These are phyloP conservation scores for Polypterus bichir DNA, from an alignment of 2,113 vertebrate species.

Conservation along the genomic window DNA sequence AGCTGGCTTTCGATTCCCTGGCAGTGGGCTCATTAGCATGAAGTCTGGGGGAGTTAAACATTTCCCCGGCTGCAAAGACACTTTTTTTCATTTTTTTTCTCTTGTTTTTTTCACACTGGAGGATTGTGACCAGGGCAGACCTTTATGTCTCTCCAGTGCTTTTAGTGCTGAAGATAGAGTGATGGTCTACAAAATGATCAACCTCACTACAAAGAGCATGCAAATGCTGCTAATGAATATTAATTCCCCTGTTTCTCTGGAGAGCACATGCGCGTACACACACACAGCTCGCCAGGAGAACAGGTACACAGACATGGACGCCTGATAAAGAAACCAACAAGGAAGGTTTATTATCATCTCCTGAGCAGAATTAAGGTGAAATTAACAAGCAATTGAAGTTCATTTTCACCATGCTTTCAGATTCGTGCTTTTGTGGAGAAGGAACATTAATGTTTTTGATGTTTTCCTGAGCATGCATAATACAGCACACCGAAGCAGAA, in stretches of 20 bases:
- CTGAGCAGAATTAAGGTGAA: conserved; percentile 55
- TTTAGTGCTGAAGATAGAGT: conserved; percentile 1
- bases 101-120: too few relatives aligned
- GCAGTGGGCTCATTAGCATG: too few relatives aligned
- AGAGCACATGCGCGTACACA: conserved; percentile 20
- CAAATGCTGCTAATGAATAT: conserved; percentile 57
- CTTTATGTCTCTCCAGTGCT: background rate
- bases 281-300: conserved; percentile 38
- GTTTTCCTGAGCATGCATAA: conserved; percentile 44
- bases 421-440: conserved; percentile 33
- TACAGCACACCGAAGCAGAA: conserved; percentile 39
- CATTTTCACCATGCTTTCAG: conserved; percentile 54
- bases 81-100: too few relatives aligned
- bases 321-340: conserved; percentile 38
- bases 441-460: conserved; percentile 34
- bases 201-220: conserved; percentile 30
- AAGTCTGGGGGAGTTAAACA: too few relatives aligned
- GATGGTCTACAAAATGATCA: conserved; percentile 9
- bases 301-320: conserved; percentile 41
- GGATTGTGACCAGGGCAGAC: too few relatives aligned
- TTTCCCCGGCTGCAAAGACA: too few relatives aligned
- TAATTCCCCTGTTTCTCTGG: conserved; percentile 53
- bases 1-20: too few relatives aligned
- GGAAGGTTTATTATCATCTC: conserved; percentile 43
- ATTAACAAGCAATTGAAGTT: conserved; percentile 57